These are phyloP conservation scores for Colius striatus DNA, from an alignment of 2,113 vertebrate genomes.

Conservation along the genomic window DNA sequence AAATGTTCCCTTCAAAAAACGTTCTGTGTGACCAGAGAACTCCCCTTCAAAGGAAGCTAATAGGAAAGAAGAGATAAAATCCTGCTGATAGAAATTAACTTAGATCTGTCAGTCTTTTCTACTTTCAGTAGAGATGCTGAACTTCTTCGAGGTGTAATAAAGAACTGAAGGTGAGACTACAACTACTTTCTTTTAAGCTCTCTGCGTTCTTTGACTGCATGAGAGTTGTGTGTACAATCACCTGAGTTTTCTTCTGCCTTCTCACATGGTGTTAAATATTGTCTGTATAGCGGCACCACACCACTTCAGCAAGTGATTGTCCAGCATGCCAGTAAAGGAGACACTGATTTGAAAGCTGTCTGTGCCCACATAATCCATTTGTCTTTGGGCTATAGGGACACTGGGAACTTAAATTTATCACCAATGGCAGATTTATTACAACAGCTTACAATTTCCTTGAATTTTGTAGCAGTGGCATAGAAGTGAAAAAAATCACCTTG, in stretches of 20 bases:
- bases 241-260: neutral
- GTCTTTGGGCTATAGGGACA: neutral
- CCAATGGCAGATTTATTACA: neutral
- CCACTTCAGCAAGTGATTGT: neutral
- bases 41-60: neutral
- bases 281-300: neutral
- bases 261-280: neutral
- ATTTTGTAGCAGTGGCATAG: neutral
- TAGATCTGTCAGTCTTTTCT: neutral
- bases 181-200: neutral
- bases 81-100: neutral
- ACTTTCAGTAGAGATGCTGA: neutral
- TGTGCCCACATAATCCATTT: neutral
- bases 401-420: neutral
- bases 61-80: neutral
- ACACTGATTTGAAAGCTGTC: neutral
- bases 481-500: neutral
- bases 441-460: neutral
- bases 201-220: neutral
- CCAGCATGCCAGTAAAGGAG: neutral
- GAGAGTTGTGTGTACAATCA: rapidly evolving
- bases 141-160: neutral
- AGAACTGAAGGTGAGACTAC: neutral
- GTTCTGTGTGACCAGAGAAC: neutral
- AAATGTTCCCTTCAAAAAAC: neutral